phyloP scores from a whole-genome alignment of 2,113 vertebrate genomes.

The Amphiprion ocellaris region DNA sequence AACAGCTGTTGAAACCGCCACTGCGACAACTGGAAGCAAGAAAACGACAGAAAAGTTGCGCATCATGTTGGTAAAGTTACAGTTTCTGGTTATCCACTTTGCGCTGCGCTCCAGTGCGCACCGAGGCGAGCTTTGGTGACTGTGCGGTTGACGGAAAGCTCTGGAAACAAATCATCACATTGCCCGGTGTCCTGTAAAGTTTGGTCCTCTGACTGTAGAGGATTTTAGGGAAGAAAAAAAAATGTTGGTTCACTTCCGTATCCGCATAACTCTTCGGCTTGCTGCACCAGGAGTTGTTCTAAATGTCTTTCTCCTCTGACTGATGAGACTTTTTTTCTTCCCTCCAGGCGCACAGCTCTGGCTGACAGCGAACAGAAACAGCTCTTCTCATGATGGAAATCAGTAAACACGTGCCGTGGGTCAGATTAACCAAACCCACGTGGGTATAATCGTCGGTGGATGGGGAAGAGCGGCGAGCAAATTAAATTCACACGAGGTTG shows the following conservation, averaged over 20 bases:
- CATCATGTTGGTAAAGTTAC: slow-evolving; percentile 58
- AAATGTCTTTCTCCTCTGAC: neutral
- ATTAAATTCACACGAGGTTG: slow-evolving; percentile 79
- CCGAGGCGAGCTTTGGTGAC: slow-evolving; percentile 16
- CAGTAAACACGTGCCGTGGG: slow-evolving; percentile 66
- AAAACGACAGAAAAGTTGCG: slow-evolving; percentile 32
- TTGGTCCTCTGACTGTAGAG: slow-evolving; percentile 11
- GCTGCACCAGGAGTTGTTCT: neutral
- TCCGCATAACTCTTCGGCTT: neutral
- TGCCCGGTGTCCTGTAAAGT: slow-evolving; percentile 4
- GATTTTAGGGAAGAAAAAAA: neutral
- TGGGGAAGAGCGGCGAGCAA: slow-evolving; percentile 57
- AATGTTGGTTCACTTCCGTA: neutral
- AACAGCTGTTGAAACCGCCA: slow-evolving; percentile 44
- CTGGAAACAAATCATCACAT: slow-evolving; percentile 45
- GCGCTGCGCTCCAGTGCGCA: slow-evolving; percentile 24
- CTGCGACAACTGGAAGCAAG: slow-evolving; percentile 37
- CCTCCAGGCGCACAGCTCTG: slow-evolving; percentile 23
- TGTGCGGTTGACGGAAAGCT: slow-evolving; percentile 10
- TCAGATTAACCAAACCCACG: slow-evolving; percentile 76
- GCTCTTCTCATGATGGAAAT: slow-evolving; percentile 62
- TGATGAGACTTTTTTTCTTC: neutral
- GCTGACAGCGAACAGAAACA: slow-evolving; percentile 40
- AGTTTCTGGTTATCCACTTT: slow-evolving; percentile 10
- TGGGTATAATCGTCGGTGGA: slow-evolving; percentile 69